Percentiles rank a stretch among this genome's conserved stretches.
phyloP scores from a whole-genome alignment of 2,797 vertebrate species.

The Lateolabrax maculatus region DNA sequence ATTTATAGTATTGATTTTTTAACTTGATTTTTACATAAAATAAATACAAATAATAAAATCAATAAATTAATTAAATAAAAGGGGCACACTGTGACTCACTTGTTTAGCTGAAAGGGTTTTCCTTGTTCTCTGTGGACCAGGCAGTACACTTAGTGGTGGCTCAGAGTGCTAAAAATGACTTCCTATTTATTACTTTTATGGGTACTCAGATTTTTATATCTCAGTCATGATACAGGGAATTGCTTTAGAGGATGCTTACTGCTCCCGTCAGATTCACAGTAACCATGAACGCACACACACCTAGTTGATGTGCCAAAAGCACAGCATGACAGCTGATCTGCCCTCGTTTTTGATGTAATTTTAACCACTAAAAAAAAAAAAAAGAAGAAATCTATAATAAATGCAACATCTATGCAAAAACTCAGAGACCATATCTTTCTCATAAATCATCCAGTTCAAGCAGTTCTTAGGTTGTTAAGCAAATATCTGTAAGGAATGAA shows the following conservation, averaged over 20 bases:
- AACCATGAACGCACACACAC: slow-evolving; percentile 18
- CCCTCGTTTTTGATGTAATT: slow-evolving; percentile 13
- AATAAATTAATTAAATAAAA: slow-evolving; percentile 3
- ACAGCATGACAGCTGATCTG: slow-evolving; percentile 25
- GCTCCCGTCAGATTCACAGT: slow-evolving; percentile 19
- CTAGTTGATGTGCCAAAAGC: slow-evolving; percentile 25
- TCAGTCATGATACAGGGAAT: slow-evolving; percentile 28
- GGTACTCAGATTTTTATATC: slow-evolving; percentile 44
- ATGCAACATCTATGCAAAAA: background rate
- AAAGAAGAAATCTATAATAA: background rate
- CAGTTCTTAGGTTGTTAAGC: background rate
- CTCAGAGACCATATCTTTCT: background rate
- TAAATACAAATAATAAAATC: background rate
- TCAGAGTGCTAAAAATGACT: slow-evolving; percentile 12
- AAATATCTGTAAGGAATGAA: background rate
- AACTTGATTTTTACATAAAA: slow-evolving; percentile 6
- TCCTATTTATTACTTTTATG: slow-evolving; percentile 49
- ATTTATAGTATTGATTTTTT: background rate
- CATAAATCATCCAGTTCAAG: background rate
- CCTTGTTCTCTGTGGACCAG: slow-evolving; percentile 3
- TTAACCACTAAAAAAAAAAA: background rate
- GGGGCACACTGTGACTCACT: background rate
- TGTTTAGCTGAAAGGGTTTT: slow-evolving; percentile 10
- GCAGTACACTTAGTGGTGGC: slow-evolving; percentile 4
- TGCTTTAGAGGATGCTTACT: slow-evolving; percentile 24